Percentiles rank a stretch among this genome's conserved stretches.
These are phyloP conservation scores for Melanotaenia duboulayi DNA, from an alignment of 2,113 vertebrate genomes.

Conservation along the genomic window DNA sequence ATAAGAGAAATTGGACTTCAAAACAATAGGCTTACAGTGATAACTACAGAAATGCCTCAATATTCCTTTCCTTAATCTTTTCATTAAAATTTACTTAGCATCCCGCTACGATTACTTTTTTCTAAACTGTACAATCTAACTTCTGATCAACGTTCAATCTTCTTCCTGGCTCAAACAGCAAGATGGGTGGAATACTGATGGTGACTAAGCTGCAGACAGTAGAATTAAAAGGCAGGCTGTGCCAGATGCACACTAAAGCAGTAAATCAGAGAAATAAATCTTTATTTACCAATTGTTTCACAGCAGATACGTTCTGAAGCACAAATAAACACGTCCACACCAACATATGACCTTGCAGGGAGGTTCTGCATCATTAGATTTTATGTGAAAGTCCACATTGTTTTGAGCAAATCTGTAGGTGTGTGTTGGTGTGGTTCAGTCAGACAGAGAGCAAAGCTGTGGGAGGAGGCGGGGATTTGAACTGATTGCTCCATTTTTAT, in stretches of 20 bases:
- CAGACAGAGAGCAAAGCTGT: constrained; percentile 2
- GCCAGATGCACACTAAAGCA: neutral
- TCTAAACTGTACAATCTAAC: too few species aligned
- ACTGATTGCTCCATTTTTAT: neutral
- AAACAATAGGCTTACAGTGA: too few species aligned
- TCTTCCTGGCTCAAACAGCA: too few species aligned
- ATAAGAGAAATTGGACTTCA: too few species aligned
- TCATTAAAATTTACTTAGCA: too few species aligned
- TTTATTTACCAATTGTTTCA: neutral
- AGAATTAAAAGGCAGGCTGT: too few species aligned
- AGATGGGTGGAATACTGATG: too few species aligned
- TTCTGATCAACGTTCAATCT: too few species aligned
- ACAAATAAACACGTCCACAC: neutral
- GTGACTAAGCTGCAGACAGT: neutral
- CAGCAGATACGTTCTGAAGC: neutral
- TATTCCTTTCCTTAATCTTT: too few species aligned
- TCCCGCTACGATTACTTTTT: too few species aligned
- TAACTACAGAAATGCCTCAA: too few species aligned
- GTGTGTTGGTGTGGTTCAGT: neutral
- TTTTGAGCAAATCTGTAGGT: neutral
- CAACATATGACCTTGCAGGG: neutral
- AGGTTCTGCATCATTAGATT: constrained; percentile 1
- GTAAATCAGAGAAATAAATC: constrained; percentile 1
- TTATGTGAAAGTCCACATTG: neutral
- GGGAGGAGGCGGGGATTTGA: neutral